A percentile compares a stretch with the other conserved stretches of the same genome.
Conservation (phyloP, 2,797 vertebrate species). For the Hyperoplus lanceolatus region DNA sequence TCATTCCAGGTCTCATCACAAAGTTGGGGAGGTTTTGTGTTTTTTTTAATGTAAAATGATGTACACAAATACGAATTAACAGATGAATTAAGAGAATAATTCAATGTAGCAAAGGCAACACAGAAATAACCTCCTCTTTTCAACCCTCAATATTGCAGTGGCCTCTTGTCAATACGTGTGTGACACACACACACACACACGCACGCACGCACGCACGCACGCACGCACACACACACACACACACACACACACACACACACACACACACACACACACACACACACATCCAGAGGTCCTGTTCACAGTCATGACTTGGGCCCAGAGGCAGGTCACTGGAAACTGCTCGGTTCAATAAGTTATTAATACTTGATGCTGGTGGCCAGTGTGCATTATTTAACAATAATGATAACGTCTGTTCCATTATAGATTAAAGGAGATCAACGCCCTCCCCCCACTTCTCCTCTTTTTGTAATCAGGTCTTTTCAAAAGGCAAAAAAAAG, state of each 20-base stretch:
- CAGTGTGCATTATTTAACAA: conserved; percentile 91
- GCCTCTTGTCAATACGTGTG: conserved; percentile 55
- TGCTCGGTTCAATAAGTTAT: conserved; percentile 88
- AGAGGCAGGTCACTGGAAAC: conserved; percentile 82
- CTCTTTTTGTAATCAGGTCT: conserved; percentile 82
- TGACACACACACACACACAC: not conserved
- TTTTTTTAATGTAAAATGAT: not conserved
- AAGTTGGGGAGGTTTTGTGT: not conserved
- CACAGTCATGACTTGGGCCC: conserved; percentile 74
- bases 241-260: conserved; percentile 22
- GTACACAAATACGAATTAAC: conserved; percentile 17
- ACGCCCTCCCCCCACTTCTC: conserved; percentile 35
- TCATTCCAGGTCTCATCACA: not conserved
- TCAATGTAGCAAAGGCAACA: conserved; percentile 1
- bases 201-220: conserved; percentile 16
- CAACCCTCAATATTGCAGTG: conserved; percentile 53
- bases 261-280: conserved; percentile 11
- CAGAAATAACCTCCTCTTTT: conserved; percentile 15
- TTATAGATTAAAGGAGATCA: conserved; percentile 88
- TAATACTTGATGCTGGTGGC: conserved; percentile 90
- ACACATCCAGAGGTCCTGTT: conserved; percentile 45
- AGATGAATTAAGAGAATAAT: conserved; percentile 22
- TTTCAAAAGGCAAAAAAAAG: conserved; percentile 78
- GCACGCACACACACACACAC: conserved; percentile 22
- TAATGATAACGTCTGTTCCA: conserved; percentile 91